A percentile compares a stretch with the other conserved stretches of the same genome.
phyloP scores from a whole-genome alignment of 2,888 invertebrate species.

The Barypeithes pellucidus region DNA sequence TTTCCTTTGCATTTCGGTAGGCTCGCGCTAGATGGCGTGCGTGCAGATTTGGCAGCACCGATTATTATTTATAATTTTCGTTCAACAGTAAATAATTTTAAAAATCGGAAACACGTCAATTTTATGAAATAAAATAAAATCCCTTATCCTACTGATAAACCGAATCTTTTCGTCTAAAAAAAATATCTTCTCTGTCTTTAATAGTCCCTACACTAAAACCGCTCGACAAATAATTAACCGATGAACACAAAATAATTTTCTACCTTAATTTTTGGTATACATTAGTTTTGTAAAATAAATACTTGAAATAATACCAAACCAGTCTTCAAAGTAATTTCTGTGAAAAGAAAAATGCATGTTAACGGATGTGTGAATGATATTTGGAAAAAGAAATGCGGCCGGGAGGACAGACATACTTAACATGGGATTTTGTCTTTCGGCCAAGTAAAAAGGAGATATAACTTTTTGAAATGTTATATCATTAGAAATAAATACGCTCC shows the following conservation, averaged over 20 bases:
- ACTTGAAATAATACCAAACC: constrained; percentile 40
- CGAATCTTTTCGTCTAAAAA: background rate
- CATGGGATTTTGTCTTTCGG: no score
- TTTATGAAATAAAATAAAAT: background rate
- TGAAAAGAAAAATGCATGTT: constrained; percentile 19
- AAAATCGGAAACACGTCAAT: no score
- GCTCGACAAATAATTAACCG: background rate
- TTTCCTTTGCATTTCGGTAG: no score
- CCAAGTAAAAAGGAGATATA: no score
- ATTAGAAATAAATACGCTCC: no score
- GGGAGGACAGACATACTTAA: no score
- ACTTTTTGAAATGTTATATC: no score
- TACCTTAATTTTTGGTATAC: constrained; percentile 41
- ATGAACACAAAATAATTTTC: constrained; percentile 40
- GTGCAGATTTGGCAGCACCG: no score
- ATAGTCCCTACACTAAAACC: constrained; percentile 24
- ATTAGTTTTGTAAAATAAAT: constrained; percentile 27
- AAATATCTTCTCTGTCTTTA: constrained; percentile 18
- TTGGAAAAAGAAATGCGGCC: no score
- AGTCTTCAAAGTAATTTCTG: constrained; percentile 44
- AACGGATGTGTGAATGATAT: background rate
- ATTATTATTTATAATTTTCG: no score
- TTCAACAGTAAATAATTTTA: no score
- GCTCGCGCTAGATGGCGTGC: no score
- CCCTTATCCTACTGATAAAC: background rate